Evolutionary conservation across 2,797 vertebrate genomes (phyloP).

Genomic region (Amblyopsis hoosieri): DNA sequence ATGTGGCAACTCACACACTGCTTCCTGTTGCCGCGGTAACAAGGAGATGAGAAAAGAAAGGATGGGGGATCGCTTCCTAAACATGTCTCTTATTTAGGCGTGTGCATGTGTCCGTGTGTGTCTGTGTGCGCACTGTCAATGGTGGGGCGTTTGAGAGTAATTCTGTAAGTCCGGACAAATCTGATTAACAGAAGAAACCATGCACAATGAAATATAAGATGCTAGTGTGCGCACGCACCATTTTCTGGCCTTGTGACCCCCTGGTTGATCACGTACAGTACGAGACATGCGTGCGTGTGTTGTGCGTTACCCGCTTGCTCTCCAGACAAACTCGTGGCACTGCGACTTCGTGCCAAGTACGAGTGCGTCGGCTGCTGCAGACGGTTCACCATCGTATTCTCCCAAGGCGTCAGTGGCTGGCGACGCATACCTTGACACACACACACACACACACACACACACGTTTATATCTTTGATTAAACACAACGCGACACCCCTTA

Average conservation of each 20-base stretch:
- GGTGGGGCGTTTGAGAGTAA: constrained; percentile 57
- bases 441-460: constrained; percentile 30
- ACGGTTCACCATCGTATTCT: constrained; percentile 92
- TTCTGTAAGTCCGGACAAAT: constrained; percentile 63
- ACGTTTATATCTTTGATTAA: not conserved
- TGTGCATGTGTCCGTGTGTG: constrained; percentile 6
- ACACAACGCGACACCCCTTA: constrained; percentile 11
- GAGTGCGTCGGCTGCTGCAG: constrained; percentile 96
- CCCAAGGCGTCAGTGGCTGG: constrained; percentile 90
- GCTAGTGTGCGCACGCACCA: not conserved
- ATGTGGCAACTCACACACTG: constrained; percentile 1
- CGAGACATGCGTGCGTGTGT: not conserved
- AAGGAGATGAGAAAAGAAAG: constrained; percentile 4
- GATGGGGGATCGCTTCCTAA: constrained; percentile 22
- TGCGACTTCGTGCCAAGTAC: constrained; percentile 95
- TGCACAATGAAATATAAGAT: not conserved
- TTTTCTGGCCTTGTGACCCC: not conserved
- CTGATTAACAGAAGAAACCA: constrained; percentile 32
- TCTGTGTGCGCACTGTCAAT: constrained; percentile 46
- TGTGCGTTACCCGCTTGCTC: constrained; percentile 85
- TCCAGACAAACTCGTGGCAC: constrained; percentile 91
- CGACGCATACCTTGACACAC: constrained; percentile 82
- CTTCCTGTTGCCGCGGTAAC: constrained; percentile 13
- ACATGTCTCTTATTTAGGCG: constrained; percentile 17
- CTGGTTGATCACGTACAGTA: not conserved